Evolutionary conservation across 2,113 vertebrate species (phyloP), one percentile per base, ranked within the genome.

Genomic region (Monarcha castaneiventris): DNA sequence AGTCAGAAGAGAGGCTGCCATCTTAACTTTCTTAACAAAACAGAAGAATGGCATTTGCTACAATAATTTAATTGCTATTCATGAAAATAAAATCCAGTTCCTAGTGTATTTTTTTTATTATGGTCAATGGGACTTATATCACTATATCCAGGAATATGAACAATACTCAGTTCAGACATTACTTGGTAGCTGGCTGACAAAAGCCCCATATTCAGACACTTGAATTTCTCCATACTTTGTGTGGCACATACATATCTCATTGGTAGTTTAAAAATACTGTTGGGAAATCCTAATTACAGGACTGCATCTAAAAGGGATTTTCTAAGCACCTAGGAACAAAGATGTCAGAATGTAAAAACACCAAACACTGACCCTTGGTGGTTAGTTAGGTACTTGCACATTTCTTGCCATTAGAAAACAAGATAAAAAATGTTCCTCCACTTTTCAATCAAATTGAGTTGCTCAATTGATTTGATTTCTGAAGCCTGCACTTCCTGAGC

Each of bases 351-450:
- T 77, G 80, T 88, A 96, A 96, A 95, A 77, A 55, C 63, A 89
- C 71, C 2, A 7, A 95, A 97, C 80, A 90, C 92, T 93, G 95
- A 97, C 94, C 91, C 93, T 94, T 43, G 92, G 84, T 91, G 88
- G 91, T 55, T 90, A 89, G 46, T 96, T 92, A 82, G 16, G 80
- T 96, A 96, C 96, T 87, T 93, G 63, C 91, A 96, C 46, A 9
- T 91, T 94, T 91, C 51, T 96, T 35, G 7, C 55, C 64, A 55
- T 35, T 23, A 71, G 71, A 94, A 78, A 61, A 59, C 51, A 44
- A 43, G 29, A n/a, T 49, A 11, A 74, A 92, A 90, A 81, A 52
- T 7, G 3, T 86, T 75, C n/a, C 26, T 81, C 43, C 1, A 13
- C 32, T 91, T 92, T 90, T 54, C 54, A 69, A n/a, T 80, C 55